Base-by-base conservation (phyloP, 2,888 invertebrate species). In the Thecophora atra region DNA sequence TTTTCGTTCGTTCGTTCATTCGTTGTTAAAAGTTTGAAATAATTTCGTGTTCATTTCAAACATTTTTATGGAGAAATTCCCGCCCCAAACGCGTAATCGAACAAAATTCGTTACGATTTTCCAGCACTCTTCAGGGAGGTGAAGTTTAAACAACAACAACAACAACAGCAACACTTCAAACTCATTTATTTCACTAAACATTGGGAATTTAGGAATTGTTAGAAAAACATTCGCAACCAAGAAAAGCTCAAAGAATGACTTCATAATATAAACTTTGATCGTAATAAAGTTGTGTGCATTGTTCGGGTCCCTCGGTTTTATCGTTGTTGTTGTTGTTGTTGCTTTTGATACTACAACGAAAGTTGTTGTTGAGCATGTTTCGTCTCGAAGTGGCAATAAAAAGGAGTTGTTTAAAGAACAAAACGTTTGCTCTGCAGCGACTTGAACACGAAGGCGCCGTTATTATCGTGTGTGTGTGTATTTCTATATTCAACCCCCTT, bases 311-410 rank as follows among this genome's bases (percentile, higher is more conserved):
- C 28, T 58, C 24, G 8, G 6, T 37, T 47, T 47, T n/a, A 47
- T n/a, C 11, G 47, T 47, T n/a, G 47, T 47, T 15, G 47, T 47
- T n/a, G 13, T 4, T 47, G 47, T 47, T 47, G 8, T 56, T 70
- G 6, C n/a, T 62, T 62, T 58, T 71, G 37, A 37, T 66, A 28
- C 30, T 60, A 54, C 5, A 11, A 67, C 52, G 17, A 52, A 30
- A 21, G 54, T 67, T 30, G 19, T 28, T 67, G n/a, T 62, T 42
- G 19, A 63, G 63, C 63, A 62, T 68, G 30, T 65, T 67, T 54
- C 47, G 65, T 60, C 70, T 66, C 69, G 58, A 70, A 70, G 66
- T 73, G 70, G 70, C 30, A 70, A 60, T 73, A 73, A 73, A 72
- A 73, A 47, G 17, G 54, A 60, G 68, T 69, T 60, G 19, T 60